Evolutionary conservation across 2,888 invertebrate genomes (phyloP), one percentile per base, ranked within the genome.

Genomic region (Lobophora halterata): DNA sequence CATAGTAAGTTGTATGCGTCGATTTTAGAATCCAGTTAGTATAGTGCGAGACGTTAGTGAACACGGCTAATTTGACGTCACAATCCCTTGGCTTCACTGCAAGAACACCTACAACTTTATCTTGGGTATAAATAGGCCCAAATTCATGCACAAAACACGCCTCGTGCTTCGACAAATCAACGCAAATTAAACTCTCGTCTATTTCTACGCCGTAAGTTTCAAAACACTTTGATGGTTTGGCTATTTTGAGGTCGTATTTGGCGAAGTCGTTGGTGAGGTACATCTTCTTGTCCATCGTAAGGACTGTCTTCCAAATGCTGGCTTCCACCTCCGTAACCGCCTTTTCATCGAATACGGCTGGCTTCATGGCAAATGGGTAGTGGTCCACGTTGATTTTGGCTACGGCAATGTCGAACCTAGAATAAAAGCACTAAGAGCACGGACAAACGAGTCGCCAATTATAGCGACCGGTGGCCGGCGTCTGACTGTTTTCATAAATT

Each of bases 111-210:
- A 75, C 69, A 1, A 85, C 46, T 25, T 70, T 79, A 18, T 83
- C 73, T 0, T 45, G 61, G 3, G 27, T 14, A 34, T 58, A 85
- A 1, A 85, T 21, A 0, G 86, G 86, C 0, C 86, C 86, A 36
- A 83, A 85, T 14, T 86, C 86, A 1, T 79, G 71, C 0, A 75
- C 42, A 6, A 85, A 86, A 35, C 86, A 86, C 8, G 81, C 80
- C 0, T 71, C 65, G n/a, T 80, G 58, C 0, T 51, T 41, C 0
- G 75, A 63, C 42, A 83, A 36, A 8, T 86, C 80, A 0, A 80
- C 52, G 26, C 86, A 86, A 0, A 85, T 64, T 29, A 79, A 28
- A 5, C 74, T 75, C 0, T 65, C 60, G 2, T 81, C 78, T 0
- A 77, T 2, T 0, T 59, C 56, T 0, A 82, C 48, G 0, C 76